Conservation (phyloP, 2,797 vertebrate species). For the Microcaecilia unicolor region DNA sequence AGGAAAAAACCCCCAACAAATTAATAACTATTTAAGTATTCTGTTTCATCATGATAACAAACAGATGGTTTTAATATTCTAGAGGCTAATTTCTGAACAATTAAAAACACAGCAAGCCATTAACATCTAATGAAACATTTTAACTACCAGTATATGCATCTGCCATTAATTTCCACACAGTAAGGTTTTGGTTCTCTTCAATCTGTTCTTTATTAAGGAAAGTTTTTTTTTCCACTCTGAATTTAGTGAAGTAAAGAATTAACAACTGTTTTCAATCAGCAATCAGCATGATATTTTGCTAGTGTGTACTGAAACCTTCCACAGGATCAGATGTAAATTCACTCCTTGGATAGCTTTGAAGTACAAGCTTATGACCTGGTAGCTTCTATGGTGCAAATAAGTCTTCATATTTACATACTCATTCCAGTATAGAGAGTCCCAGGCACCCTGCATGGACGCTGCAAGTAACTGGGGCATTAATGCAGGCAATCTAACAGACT, state of each 20-base stretch:
- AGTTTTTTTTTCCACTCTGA: conserved; percentile 72
- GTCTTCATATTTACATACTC: too few species aligned
- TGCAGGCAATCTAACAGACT: too few species aligned
- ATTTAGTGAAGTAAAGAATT: conserved; percentile 92
- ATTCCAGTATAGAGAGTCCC: too few species aligned
- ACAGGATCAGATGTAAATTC: conserved; percentile 67
- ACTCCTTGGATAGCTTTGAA: conserved; percentile 63
- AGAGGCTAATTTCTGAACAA: conserved; percentile 95
- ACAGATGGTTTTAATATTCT: conserved; percentile 97
- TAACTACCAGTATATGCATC: conserved; percentile 91
- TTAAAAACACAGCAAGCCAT: conserved; percentile 96
- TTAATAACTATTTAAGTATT: conserved; percentile 75
- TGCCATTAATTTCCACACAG: conserved; percentile 92
- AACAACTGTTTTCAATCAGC: conserved; percentile 97
- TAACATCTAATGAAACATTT: conserved; percentile 97
- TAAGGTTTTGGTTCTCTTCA: conserved; percentile 82
- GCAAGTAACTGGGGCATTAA: too few species aligned
- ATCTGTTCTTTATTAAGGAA: conserved; percentile 88
- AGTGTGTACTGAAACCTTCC: conserved; percentile 57
- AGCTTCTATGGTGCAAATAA: too few species aligned
- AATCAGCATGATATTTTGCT: conserved; percentile 73
- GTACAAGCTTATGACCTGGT: conserved; percentile 31
- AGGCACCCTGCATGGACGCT: too few species aligned
- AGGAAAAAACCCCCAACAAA: conserved; percentile 44
- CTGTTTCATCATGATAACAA: conserved; percentile 84